Conservation (phyloP, 1,140 invertebrate genomes). For the Tenebrio molitor region DNA sequence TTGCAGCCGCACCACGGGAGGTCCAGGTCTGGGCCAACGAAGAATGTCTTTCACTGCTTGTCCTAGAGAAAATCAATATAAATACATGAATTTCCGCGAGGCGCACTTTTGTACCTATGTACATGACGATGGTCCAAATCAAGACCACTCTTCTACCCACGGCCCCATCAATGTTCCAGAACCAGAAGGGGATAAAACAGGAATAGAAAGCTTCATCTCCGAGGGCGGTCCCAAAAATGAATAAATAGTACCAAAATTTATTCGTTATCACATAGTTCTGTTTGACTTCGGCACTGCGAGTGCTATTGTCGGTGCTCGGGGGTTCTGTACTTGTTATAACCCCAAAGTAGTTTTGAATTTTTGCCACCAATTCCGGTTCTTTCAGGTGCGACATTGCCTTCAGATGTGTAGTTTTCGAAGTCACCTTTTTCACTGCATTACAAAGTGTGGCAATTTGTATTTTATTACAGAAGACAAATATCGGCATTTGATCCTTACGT, state of each 20-base stretch:
- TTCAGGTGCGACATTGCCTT: slow-evolving; percentile 77
- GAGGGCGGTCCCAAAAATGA: slow-evolving; percentile 84
- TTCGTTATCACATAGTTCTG: slow-evolving; percentile 75
- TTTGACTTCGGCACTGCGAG: slow-evolving; percentile 62
- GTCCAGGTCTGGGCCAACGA: slow-evolving; percentile 85
- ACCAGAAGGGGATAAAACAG: slow-evolving; percentile 90
- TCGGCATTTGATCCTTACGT: neutral
- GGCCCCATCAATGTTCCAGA: slow-evolving; percentile 92
- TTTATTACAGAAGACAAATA: too few relatives aligned
- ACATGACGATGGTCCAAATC: slow-evolving; percentile 90
- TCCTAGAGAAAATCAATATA: slow-evolving; percentile 69
- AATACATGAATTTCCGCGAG: neutral
- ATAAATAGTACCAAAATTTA: slow-evolving; percentile 89
- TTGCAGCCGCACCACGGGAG: slow-evolving; percentile 86
- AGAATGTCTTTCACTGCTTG: slow-evolving; percentile 92
- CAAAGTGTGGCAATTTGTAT: neutral
- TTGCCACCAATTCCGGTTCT: slow-evolving; percentile 77
- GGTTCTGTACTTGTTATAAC: slow-evolving; percentile 55
- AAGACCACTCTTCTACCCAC: slow-evolving; percentile 84
- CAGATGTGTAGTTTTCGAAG: too few relatives aligned
- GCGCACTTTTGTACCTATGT: slow-evolving; percentile 77
- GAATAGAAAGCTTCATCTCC: slow-evolving; percentile 93
- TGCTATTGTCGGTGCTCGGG: slow-evolving; percentile 54
- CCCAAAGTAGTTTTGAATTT: slow-evolving; percentile 81
- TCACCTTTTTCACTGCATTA: too few relatives aligned